Evolutionary conservation across 2,113 vertebrate species (phyloP).

Genomic region (Nipponia nippon): DNA sequence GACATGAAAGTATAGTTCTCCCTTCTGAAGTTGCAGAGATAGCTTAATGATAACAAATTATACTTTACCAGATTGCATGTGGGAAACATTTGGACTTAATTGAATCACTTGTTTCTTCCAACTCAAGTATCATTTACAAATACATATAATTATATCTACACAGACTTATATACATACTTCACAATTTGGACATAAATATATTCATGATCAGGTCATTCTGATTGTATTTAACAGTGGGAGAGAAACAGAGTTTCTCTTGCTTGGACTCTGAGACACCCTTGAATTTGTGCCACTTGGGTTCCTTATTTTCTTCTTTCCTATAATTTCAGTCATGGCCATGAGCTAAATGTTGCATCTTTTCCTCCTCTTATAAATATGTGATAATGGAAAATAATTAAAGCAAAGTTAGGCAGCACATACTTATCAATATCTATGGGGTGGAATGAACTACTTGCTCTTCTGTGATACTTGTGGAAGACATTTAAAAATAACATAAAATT

Average conservation of each 20-base stretch:
- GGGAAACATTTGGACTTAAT: slow-evolving; percentile 46
- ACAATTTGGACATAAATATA: not conserved
- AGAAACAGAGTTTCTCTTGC: not conserved
- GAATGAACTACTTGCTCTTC: not conserved
- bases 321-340: not conserved
- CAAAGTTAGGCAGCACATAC: not conserved
- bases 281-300: not conserved
- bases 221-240: not conserved
- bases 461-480: not conserved
- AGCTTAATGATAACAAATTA: slow-evolving; percentile 47
- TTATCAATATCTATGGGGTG: not conserved
- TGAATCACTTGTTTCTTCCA: slow-evolving; percentile 39
- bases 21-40: not conserved
- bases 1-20: not conserved
- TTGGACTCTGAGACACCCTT: not conserved
- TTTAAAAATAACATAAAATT: not conserved
- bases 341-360: not conserved
- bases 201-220: not conserved
- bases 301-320: not conserved
- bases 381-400: not conserved
- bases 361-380: not conserved
- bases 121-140: slow-evolving; percentile 25
- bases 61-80: slow-evolving; percentile 17
- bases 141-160: slow-evolving; percentile 6
- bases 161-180: not conserved